phyloP scores from a whole-genome alignment of 2,797 vertebrate species.

The Microchirus variegatus region DNA sequence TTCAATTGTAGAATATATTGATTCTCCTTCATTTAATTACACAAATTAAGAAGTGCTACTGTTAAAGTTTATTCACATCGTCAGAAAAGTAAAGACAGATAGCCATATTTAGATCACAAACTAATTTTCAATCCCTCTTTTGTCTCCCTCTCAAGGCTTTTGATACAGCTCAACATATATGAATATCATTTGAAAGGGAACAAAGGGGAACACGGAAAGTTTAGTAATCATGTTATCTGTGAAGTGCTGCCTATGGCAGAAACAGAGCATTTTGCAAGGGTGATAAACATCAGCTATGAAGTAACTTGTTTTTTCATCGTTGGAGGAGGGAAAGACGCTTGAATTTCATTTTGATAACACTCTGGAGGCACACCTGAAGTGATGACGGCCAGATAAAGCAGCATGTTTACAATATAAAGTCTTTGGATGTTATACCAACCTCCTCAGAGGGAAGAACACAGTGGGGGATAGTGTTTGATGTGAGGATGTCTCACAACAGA shows the following conservation, averaged over 20 bases:
- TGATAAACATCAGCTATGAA: conserved; percentile 66
- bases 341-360: conserved; percentile 58
- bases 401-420: conserved; percentile 27
- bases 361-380: conserved; percentile 51
- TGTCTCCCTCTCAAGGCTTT: neutral
- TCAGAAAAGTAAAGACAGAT: neutral
- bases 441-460: neutral
- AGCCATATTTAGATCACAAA: neutral
- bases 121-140: neutral
- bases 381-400: conserved; percentile 58
- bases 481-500: neutral
- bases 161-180: conserved; percentile 19
- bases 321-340: conserved; percentile 33
- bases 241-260: conserved; percentile 45
- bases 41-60: no score
- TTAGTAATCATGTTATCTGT: conserved; percentile 51
- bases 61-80: neutral
- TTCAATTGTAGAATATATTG: no score
- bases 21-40: no score
- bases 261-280: conserved; percentile 27
- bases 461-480: neutral
- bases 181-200: conserved; percentile 28
- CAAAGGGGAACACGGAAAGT: conserved; percentile 34
- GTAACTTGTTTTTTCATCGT: conserved; percentile 27
- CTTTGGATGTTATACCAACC: conserved; percentile 7